Evolutionary conservation across 1,140 invertebrate species (phyloP).

Genomic region (Choristoneura fumiferana): DNA sequence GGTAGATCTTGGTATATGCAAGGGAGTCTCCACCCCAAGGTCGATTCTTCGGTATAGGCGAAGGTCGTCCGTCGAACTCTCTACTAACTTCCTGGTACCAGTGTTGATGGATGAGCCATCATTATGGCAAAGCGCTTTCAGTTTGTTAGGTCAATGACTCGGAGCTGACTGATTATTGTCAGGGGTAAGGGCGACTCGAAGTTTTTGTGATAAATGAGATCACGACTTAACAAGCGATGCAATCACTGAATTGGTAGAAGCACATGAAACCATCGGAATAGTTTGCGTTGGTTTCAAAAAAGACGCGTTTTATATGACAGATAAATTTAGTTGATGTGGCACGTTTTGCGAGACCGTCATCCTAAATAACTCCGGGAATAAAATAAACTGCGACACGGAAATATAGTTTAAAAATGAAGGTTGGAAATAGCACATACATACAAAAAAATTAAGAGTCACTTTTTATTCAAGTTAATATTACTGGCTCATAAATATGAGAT

Average conservation of each 20-base stretch:
- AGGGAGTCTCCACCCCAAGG: conserved; percentile 41
- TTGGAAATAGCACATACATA: neutral
- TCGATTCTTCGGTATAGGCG: conserved; percentile 31
- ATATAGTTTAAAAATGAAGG: neutral
- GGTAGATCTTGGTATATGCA: conserved; percentile 1
- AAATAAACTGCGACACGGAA: neutral
- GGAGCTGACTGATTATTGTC: conserved; percentile 4
- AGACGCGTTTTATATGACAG: neutral
- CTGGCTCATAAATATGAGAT: conserved; percentile 1
- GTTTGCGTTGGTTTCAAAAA: neutral
- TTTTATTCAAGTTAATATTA: conserved; percentile 2
- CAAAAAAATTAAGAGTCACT: neutral
- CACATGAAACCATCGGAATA: neutral
- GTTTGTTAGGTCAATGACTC: conserved; percentile 20
- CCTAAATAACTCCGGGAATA: conserved; percentile 2
- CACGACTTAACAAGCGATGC: neutral
- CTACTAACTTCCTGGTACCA: conserved; percentile 43
- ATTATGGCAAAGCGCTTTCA: conserved; percentile 15
- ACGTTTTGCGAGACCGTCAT: neutral
- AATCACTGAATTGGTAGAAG: neutral
- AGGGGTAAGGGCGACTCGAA: neutral
- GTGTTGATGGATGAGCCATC: conserved; percentile 43
- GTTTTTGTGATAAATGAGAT: conserved; percentile 3
- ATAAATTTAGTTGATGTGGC: neutral
- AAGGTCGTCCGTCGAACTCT: conserved; percentile 59